These are phyloP conservation scores for Watsonalla binaria DNA, from an alignment of 2,888 invertebrate species.

Conservation along the genomic window DNA sequence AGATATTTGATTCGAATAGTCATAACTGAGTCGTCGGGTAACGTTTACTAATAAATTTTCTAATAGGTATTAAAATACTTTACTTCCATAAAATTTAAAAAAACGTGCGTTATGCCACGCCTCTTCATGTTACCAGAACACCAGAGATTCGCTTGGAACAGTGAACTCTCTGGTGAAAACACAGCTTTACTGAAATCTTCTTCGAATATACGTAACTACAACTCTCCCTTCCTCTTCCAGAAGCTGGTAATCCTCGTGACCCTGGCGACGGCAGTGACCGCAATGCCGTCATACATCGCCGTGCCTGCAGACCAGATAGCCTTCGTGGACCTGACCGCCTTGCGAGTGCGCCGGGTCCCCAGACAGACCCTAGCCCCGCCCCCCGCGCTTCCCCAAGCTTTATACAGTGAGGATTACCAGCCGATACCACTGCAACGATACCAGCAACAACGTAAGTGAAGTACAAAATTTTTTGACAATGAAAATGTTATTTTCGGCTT, in stretches of 20 bases:
- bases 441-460: constrained; percentile 53
- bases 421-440: constrained; percentile 43
- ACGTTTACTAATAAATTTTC: too few relatives aligned
- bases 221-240: constrained; percentile 31
- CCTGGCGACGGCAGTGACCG: constrained; percentile 45
- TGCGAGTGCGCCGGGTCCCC: constrained; percentile 54
- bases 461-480: too few relatives aligned
- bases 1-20: too few relatives aligned
- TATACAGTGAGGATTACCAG: constrained; percentile 55
- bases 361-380: constrained; percentile 49
- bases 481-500: too few relatives aligned
- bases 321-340: constrained; percentile 72
- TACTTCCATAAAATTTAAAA: too few relatives aligned
- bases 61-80: too few relatives aligned
- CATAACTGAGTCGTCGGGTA: too few relatives aligned
- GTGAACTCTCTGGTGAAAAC: too few relatives aligned
- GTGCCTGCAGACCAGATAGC: constrained; percentile 80
- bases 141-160: too few relatives aligned
- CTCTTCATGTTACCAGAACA: too few relatives aligned
- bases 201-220: not conserved
- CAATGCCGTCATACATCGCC: constrained; percentile 79
- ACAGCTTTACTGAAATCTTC: too few relatives aligned
- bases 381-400: constrained; percentile 30
- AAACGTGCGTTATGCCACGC: too few relatives aligned
- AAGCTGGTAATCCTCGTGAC: constrained; percentile 45